These are phyloP conservation scores for Clavelina lepadiformis DNA, from an alignment of 23 tunicate genomes.

Conservation along the genomic window DNA sequence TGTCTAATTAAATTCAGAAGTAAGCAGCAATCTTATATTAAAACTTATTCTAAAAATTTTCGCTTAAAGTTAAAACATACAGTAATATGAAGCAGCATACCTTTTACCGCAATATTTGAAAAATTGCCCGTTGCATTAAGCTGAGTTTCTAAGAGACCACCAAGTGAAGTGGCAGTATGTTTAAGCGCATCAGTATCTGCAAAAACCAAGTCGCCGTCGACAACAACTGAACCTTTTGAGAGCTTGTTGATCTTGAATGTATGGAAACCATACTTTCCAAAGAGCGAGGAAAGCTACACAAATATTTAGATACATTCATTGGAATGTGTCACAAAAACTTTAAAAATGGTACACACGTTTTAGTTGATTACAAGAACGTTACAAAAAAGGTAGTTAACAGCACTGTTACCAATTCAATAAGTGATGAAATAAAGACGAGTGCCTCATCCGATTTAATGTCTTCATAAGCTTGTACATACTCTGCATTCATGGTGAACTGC, in stretches of 20 bases:
- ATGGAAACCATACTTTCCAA: too few relatives aligned
- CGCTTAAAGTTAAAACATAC: not conserved
- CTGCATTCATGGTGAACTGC: too few relatives aligned
- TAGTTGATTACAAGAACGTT: too few relatives aligned
- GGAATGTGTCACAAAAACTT: too few relatives aligned
- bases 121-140: not conserved
- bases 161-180: not conserved
- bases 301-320: too few relatives aligned
- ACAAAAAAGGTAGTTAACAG: too few relatives aligned
- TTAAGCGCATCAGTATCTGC: constrained; percentile 1
- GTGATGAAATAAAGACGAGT: too few relatives aligned
- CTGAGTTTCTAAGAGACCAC: not conserved
- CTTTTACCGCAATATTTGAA: not conserved
- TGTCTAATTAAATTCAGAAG: not conserved
- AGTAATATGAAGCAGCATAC: not conserved
- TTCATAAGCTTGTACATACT: too few relatives aligned
- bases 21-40: not conserved
- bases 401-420: too few relatives aligned
- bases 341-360: too few relatives aligned
- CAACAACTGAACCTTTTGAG: constrained; percentile 9
- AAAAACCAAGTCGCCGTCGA: not conserved
- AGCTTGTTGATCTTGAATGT: not conserved
- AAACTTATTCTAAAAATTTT: not conserved
- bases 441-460: too few relatives aligned
- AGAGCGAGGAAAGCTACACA: too few relatives aligned